These are phyloP conservation scores for Onychomys leucogaster DNA, from an alignment of 2,797 vertebrate species.

Conservation along the genomic window DNA sequence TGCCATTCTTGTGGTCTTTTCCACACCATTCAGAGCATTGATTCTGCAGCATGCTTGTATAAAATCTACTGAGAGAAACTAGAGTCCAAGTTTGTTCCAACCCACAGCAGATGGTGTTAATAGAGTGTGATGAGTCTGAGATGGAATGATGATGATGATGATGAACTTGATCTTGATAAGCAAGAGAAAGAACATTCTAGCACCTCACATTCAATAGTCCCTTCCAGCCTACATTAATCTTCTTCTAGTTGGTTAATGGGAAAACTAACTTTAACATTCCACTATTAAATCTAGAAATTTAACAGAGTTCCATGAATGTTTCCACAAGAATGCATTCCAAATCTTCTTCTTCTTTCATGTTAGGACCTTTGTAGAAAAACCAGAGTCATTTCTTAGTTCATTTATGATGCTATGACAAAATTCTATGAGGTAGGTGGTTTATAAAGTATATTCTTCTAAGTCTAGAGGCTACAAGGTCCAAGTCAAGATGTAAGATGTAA, in stretches of 20 bases:
- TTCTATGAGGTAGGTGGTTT: neutral
- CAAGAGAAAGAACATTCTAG: neutral
- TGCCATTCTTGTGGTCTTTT: neutral
- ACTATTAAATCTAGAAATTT: neutral
- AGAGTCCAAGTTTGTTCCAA: neutral
- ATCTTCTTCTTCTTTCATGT: neutral
- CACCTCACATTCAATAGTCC: neutral
- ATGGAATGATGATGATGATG: neutral
- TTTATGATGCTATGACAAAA: neutral
- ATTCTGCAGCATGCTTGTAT: neutral
- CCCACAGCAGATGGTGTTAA: neutral
- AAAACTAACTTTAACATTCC: neutral
- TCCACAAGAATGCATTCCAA: neutral
- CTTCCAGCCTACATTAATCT: neutral
- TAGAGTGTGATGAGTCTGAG: neutral
- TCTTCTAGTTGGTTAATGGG: neutral
- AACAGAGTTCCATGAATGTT: neutral
- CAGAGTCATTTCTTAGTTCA: neutral
- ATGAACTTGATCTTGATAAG: neutral
- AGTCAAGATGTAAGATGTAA: neutral
- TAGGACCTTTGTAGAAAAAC: neutral
- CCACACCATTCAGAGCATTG: neutral
- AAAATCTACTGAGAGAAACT: neutral
- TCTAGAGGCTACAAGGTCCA: neutral
- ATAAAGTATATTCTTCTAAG: neutral